A percentile compares a stretch with the other conserved stretches of the same genome.
phyloP scores from a whole-genome alignment of 2,888 invertebrate genomes.

The Limnephilus rhombicus region DNA sequence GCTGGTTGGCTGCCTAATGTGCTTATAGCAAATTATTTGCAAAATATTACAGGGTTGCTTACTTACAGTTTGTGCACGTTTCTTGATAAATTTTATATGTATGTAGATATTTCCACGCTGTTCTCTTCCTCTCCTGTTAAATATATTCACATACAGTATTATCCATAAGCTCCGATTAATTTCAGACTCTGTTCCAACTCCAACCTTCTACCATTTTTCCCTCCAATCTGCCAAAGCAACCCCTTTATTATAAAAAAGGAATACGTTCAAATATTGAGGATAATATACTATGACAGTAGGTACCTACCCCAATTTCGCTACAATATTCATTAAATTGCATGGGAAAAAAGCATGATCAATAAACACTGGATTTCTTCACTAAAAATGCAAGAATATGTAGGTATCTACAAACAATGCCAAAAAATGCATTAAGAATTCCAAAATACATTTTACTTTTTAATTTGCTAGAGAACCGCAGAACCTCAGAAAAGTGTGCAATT shows the following conservation, averaged over 20 bases:
- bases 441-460: too few species aligned
- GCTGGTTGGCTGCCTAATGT: not conserved
- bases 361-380: not conserved
- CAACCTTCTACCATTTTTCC: not conserved
- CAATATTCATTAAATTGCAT: not conserved
- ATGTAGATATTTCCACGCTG: not conserved
- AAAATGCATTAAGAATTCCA: too few species aligned
- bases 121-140: not conserved
- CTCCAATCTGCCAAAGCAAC: not conserved
- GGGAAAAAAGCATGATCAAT: not conserved
- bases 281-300: not conserved
- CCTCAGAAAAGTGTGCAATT: too few species aligned
- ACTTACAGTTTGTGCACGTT: not conserved
- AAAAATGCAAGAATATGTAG: too few species aligned
- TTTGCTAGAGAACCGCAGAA: too few species aligned
- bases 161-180: not conserved
- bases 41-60: not conserved
- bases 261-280: not conserved
- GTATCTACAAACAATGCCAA: too few species aligned
- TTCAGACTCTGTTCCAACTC: not conserved
- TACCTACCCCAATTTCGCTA: not conserved
- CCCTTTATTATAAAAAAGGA: not conserved
- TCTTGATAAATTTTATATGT: not conserved
- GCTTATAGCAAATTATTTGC: not conserved
- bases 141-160: not conserved